These are phyloP conservation scores for Campylorhamphus procurvoides DNA, from an alignment of 2,113 vertebrate genomes.

Conservation along the genomic window DNA sequence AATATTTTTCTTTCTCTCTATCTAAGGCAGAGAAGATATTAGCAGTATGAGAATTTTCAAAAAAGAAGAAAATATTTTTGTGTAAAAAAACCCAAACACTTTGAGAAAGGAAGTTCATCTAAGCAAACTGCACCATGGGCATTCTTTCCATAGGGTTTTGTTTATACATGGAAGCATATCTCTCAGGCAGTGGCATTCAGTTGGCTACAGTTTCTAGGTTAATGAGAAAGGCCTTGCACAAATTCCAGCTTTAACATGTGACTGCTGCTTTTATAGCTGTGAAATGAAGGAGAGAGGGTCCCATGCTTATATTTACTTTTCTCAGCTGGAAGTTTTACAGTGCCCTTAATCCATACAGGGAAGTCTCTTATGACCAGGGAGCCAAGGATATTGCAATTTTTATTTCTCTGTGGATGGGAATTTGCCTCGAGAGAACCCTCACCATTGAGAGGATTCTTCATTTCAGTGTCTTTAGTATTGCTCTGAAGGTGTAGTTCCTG, in stretches of 20 bases:
- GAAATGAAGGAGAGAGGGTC: not conserved
- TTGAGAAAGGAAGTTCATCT: not conserved
- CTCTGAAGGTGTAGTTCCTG: not conserved
- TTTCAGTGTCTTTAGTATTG: not conserved
- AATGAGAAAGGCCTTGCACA: not conserved
- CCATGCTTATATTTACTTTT: not conserved
- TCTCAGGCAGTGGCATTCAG: not conserved
- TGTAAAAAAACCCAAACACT: not conserved
- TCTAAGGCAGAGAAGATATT: not conserved
- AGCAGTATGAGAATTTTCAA: not conserved
- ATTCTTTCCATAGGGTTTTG: constrained; percentile 20
- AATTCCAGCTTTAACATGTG: not conserved
- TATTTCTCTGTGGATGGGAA: not conserved
- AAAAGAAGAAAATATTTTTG: not conserved
- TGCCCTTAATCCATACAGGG: not conserved
- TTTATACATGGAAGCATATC: not conserved
- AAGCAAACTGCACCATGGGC: not conserved
- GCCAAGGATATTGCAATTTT: not conserved
- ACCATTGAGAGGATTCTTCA: not conserved
- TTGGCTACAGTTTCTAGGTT: not conserved
- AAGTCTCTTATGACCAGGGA: not conserved
- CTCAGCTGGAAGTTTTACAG: not conserved
- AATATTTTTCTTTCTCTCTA: not conserved
- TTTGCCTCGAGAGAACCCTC: not conserved
- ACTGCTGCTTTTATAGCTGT: not conserved